A percentile compares a stretch with the other conserved stretches of the same genome.
These are phyloP conservation scores for Probosciger aterrimus DNA, from an alignment of 2,113 vertebrate genomes.

Conservation along the genomic window DNA sequence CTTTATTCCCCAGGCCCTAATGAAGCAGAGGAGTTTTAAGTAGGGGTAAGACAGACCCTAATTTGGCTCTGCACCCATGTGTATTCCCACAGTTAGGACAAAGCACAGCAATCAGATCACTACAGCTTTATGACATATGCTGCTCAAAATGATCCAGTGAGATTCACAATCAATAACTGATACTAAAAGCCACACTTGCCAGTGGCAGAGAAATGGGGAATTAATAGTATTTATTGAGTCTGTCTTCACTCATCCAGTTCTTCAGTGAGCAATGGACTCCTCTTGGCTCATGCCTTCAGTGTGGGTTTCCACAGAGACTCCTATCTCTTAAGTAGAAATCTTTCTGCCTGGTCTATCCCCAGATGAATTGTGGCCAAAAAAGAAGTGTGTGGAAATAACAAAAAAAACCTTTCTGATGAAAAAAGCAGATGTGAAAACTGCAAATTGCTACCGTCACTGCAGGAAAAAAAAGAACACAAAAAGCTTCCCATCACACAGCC, in stretches of 20 bases:
- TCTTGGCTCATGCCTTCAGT: background rate
- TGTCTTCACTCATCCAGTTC: background rate
- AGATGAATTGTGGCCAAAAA: background rate
- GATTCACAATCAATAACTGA: slow-evolving; percentile 2
- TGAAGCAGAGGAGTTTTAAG: background rate
- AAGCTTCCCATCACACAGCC: background rate
- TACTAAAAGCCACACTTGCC: background rate
- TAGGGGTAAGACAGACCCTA: background rate
- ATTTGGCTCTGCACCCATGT: background rate
- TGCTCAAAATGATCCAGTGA: background rate
- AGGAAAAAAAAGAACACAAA: background rate
- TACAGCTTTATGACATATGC: background rate
- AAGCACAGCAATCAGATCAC: background rate
- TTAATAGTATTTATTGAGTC: slow-evolving; percentile 4
- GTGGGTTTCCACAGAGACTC: background rate
- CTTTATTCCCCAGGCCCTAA: background rate
- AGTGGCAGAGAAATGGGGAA: background rate
- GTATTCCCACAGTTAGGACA: background rate
- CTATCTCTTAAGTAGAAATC: background rate
- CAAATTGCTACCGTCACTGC: background rate
- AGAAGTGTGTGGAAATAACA: background rate
- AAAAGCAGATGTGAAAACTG: background rate
- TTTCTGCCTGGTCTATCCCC: background rate
- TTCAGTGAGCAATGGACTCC: background rate
- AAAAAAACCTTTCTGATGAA: background rate